Conservation (phyloP, 2,113 vertebrate genomes). For the Numenius arquata region DNA sequence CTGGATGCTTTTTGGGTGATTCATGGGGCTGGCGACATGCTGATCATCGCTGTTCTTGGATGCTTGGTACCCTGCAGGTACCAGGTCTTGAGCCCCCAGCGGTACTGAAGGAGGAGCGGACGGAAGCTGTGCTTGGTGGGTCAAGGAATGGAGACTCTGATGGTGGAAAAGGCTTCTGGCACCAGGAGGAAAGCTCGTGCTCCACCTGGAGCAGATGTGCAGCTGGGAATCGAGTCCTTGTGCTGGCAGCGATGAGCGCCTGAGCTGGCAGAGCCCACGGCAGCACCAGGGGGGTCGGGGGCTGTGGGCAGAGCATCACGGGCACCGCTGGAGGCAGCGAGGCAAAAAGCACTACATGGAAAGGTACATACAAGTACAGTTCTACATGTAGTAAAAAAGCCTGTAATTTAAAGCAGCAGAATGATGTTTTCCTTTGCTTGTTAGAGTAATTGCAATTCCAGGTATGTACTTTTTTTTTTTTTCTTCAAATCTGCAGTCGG, state of each 20-base stretch:
- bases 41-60: not conserved
- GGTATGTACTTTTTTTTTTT: not conserved
- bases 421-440: not conserved
- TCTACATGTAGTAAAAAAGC: rapidly evolving
- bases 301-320: rapidly evolving
- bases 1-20: not conserved
- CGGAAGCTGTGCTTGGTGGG: not conserved
- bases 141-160: rapidly evolving
- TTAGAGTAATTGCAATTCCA: not conserved
- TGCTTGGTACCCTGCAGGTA: not conserved
- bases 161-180: not conserved
- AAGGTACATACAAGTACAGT: rapidly evolving
- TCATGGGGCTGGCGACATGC: not conserved
- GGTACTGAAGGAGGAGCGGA: rapidly evolving
- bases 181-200: not conserved
- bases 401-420: not conserved
- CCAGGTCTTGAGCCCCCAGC: rapidly evolving
- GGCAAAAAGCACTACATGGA: not conserved
- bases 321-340: rapidly evolving
- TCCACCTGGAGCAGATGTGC: not conserved
- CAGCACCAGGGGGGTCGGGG: not conserved
- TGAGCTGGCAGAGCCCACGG: not conserved
- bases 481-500: not conserved
- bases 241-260: not conserved
- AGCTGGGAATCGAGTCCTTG: not conserved